Percentiles rank a stretch among this genome's conserved stretches.
Conservation (phyloP, 2,888 invertebrate genomes). For the Tipula confusa region DNA sequence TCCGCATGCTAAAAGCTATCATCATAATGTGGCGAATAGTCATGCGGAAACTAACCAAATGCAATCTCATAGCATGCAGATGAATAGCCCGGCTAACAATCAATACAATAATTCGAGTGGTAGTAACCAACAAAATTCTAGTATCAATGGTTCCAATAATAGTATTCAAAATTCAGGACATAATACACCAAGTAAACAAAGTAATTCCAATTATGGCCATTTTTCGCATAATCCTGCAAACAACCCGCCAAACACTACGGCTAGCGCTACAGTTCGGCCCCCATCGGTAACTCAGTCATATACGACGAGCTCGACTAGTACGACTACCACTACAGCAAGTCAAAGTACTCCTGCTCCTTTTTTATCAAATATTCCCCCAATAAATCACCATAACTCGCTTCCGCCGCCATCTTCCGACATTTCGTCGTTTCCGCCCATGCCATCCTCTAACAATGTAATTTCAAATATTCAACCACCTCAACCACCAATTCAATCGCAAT, state of each 20-base stretch:
- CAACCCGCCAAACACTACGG: neutral
- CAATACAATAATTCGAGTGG: neutral
- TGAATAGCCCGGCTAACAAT: neutral
- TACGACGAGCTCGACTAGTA: neutral
- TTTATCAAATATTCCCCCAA: neutral
- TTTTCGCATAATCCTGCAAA: neutral
- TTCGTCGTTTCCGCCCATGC: conserved; percentile 5
- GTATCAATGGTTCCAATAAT: neutral
- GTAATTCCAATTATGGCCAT: neutral
- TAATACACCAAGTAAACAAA: neutral
- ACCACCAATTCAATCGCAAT: neutral
- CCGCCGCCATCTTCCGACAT: conserved; percentile 28
- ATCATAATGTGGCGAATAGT: neutral
- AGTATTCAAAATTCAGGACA: neutral
- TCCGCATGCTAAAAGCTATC: neutral
- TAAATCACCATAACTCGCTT: neutral
- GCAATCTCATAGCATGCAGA: neutral
- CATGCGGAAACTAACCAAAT: neutral
- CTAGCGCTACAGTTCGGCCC: neutral
- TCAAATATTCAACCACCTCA: neutral
- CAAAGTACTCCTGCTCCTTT: neutral
- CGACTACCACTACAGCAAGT: neutral
- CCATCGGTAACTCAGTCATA: neutral
- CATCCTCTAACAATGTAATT: neutral
- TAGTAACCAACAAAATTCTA: neutral